Percentiles rank a stretch among this genome's conserved stretches.
phyloP scores from a whole-genome alignment of 2,113 vertebrate species.

The Redunca redunca region DNA sequence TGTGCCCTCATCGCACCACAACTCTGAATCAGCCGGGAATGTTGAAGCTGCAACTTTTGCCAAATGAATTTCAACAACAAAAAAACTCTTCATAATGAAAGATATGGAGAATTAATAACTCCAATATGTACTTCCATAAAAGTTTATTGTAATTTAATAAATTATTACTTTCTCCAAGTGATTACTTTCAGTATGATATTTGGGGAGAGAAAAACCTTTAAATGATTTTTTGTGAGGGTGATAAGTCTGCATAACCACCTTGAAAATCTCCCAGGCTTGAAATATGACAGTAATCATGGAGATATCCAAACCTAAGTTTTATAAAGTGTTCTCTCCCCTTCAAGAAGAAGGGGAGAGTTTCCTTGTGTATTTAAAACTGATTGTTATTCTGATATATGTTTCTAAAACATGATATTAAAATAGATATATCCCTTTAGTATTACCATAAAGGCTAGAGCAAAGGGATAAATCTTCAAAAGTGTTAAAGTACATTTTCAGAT shows the following conservation, averaged over 20 bases:
- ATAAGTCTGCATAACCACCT: background rate
- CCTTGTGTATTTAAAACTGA: background rate
- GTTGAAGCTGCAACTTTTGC: background rate
- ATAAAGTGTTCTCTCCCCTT: background rate
- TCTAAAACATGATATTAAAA: constrained; percentile 19
- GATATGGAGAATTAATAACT: background rate
- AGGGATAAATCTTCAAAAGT: constrained; percentile 71
- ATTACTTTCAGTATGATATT: background rate
- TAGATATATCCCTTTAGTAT: background rate
- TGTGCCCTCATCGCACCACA: background rate
- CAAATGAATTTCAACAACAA: background rate
- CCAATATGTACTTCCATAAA: background rate
- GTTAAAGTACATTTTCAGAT: constrained; percentile 65
- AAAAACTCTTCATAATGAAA: background rate
- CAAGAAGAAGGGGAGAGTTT: background rate
- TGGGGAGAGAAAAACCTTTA: background rate
- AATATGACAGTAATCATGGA: background rate
- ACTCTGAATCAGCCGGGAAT: background rate
- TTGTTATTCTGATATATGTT: background rate
- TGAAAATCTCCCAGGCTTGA: background rate
- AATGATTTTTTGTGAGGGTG: background rate
- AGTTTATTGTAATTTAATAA: background rate
- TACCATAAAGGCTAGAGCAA: constrained; percentile 40
- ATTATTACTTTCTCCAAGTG: background rate
- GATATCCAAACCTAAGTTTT: background rate